Conservation (phyloP, 2,888 invertebrate genomes). For the Criorhina ranunculi region DNA sequence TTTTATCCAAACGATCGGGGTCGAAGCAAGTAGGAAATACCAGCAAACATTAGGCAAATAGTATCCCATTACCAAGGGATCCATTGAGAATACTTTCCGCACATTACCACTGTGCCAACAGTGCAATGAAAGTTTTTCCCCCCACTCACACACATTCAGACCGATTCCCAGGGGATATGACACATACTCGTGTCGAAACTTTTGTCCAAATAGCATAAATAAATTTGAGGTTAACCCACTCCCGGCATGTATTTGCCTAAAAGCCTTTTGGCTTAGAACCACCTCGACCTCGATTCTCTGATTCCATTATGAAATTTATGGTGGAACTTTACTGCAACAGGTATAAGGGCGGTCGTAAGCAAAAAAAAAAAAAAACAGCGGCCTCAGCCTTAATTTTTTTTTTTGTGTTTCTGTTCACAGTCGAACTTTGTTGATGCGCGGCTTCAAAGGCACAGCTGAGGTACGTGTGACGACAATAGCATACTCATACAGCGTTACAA, state of each 20-base stretch:
- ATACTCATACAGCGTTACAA: constrained; percentile 31
- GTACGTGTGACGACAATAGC: neutral
- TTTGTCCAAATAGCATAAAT: constrained; percentile 12
- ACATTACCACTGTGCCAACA: constrained; percentile 21
- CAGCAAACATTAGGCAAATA: constrained; percentile 22
- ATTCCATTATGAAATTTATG: constrained; percentile 56
- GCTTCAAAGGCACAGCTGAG: neutral
- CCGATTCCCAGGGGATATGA: neutral
- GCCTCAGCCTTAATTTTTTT: constrained; percentile 17
- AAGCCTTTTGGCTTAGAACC: constrained; percentile 30
- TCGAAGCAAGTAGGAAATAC: constrained; percentile 31
- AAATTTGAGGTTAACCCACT: constrained; percentile 23
- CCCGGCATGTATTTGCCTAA: constrained; percentile 26
- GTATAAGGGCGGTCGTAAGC: constrained; percentile 16
- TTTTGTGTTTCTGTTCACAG: neutral
- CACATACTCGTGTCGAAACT: constrained; percentile 12
- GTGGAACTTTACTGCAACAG: constrained; percentile 63
- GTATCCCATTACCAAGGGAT: constrained; percentile 27
- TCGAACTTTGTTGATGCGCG: neutral
- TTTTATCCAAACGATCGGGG: constrained; percentile 11
- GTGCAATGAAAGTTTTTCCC: constrained; percentile 22
- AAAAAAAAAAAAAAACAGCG: constrained; percentile 11
- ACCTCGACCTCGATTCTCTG: constrained; percentile 45
- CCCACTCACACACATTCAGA: neutral
- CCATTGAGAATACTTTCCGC: constrained; percentile 19